Evolutionary conservation across 1,140 invertebrate genomes (phyloP), one percentile per base, ranked within the genome.

Genomic region (Formica exsecta): DNA sequence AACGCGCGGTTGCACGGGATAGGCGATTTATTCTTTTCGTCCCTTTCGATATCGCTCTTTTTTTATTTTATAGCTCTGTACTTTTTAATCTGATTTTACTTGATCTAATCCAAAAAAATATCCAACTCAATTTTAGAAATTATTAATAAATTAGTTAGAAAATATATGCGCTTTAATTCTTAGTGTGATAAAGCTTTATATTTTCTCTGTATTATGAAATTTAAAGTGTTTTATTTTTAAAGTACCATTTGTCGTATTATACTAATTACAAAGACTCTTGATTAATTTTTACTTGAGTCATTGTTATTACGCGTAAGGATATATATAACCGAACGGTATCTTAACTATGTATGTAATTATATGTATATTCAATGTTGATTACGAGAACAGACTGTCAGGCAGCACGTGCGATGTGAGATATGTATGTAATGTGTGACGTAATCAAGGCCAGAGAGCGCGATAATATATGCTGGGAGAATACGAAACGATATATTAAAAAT

Each of bases 391-490:
- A 59, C 16, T 22, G 13, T 29, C 19, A 61, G 25, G 38, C 79
- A 74, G 59, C 6, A 51, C 48, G 19, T 41, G 22, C 76, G 19
- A 57, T 29, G 79, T 62, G 68, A 83, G 54, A 62, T 62, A 38
- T 19, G 79, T n/a, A 3, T 74, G 38, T 44, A 59, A 71, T 68
- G 25, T 32, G 38, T 83, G 79, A 83, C 68, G 68, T 73, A 83
- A 83, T 61, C 79, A 83, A 83, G 79, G 79, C 38, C 68, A 74
- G 54, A 22, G 19, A 32, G 32, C 32, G 32, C 54, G 68, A 61
- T 74, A 61, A 57, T 54, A 83, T 38, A 68, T 83, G 41, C 29
- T 83, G 54, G 1, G 68, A 83, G 68, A 81, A 81, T 81, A 70
- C 25, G n/a, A 81, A 73, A 73, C 54, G 22, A 70, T 51, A 44